Conservation (phyloP, 2,888 invertebrate species). For the Agrochola lychnidis region DNA sequence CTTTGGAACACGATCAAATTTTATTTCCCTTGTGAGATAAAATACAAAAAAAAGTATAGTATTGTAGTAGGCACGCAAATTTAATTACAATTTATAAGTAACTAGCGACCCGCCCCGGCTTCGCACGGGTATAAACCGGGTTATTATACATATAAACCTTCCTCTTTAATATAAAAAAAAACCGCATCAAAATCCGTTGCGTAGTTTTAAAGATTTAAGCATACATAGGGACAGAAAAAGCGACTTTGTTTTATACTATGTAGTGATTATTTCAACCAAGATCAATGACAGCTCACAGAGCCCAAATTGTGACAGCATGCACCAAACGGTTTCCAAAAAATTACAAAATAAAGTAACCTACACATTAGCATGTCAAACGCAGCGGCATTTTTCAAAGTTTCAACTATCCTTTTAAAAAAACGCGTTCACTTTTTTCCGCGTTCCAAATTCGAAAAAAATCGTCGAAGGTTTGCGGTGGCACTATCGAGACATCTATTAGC, state of each 20-base stretch:
- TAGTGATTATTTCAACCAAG: background rate
- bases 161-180: too few relatives aligned
- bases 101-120: too few relatives aligned
- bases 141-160: too few relatives aligned
- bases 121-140: too few relatives aligned
- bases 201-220: too few relatives aligned
- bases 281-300: background rate
- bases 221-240: too few relatives aligned
- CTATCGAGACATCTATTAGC: constrained; percentile 88
- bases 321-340: constrained; percentile 18
- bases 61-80: background rate
- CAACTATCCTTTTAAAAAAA: constrained; percentile 58
- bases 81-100: background rate
- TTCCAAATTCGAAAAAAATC: constrained; percentile 72
- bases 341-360: constrained; percentile 64
- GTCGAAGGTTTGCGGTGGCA: constrained; percentile 66
- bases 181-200: too few relatives aligned
- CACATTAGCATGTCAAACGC: constrained; percentile 65
- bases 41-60: background rate
- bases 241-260: too few relatives aligned
- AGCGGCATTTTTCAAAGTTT: constrained; percentile 61
- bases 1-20: too few relatives aligned
- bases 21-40: too few relatives aligned
- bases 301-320: background rate
- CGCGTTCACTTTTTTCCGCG: constrained; percentile 59